Conservation (phyloP, 2,113 vertebrate genomes). For the Caracal caracal region DNA sequence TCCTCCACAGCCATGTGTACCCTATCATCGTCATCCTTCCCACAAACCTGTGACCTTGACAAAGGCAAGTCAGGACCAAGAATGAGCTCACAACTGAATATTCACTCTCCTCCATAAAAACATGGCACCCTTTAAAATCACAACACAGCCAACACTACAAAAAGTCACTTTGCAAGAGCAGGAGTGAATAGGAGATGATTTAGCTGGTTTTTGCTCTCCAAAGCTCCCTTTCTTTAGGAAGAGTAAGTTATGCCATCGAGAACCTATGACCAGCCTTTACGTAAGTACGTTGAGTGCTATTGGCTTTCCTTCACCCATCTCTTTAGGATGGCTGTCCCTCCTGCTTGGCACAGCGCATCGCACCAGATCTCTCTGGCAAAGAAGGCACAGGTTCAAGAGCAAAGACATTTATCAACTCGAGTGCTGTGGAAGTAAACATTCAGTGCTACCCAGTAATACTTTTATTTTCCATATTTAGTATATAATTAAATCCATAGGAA, state of each 20-base stretch:
- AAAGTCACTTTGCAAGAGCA: not conserved
- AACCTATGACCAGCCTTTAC: not conserved
- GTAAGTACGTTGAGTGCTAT: not conserved
- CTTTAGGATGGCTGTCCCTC: not conserved
- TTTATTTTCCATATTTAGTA: slow-evolving; percentile 50
- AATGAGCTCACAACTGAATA: not conserved
- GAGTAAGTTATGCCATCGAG: not conserved
- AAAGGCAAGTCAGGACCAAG: not conserved
- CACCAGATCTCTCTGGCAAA: not conserved
- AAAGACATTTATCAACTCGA: not conserved
- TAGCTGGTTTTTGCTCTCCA: not conserved
- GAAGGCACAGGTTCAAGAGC: not conserved
- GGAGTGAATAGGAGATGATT: not conserved
- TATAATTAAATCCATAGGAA: slow-evolving; percentile 58
- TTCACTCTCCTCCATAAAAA: not conserved
- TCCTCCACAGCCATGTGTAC: not conserved
- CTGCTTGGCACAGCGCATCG: not conserved
- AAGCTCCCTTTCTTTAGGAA: not conserved
- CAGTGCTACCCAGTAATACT: not conserved
- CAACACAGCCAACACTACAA: not conserved
- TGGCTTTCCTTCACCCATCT: not conserved
- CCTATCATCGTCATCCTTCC: not conserved
- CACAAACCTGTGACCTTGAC: not conserved
- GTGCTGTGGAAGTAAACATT: slow-evolving; percentile 21
- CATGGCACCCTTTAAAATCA: not conserved